Evolutionary conservation across 2,888 invertebrate species (phyloP).

Genomic region (Tachina fera): DNA sequence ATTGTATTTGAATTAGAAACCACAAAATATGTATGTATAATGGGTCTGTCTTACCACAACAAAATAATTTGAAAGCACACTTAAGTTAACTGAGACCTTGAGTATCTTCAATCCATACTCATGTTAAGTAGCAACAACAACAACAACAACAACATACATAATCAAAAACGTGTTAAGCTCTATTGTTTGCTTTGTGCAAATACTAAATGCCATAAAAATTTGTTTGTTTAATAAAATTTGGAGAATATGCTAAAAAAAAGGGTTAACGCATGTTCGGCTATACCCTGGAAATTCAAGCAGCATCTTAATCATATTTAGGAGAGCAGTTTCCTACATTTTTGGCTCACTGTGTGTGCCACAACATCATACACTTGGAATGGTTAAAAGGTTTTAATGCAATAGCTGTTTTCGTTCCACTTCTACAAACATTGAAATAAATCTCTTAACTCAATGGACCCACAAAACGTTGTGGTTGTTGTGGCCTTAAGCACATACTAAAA

Average conservation of each 20-base stretch:
- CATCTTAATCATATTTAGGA: too few species aligned
- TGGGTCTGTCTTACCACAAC: slow-evolving; percentile 16
- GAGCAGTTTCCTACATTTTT: too few species aligned
- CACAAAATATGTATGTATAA: slow-evolving; percentile 42
- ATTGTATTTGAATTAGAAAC: slow-evolving; percentile 20
- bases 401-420: background rate
- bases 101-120: slow-evolving; percentile 16
- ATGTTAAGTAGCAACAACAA: slow-evolving; percentile 7
- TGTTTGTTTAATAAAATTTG: too few species aligned
- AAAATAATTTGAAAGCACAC: slow-evolving; percentile 11
- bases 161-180: background rate
- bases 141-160: slow-evolving; percentile 3
- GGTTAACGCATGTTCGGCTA: too few species aligned
- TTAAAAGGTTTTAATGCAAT: background rate
- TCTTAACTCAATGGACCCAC: slow-evolving; percentile 1
- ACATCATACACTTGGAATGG: background rate
- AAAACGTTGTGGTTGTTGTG: slow-evolving; percentile 61
- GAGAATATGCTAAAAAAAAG: too few species aligned
- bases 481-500: slow-evolving; percentile 2
- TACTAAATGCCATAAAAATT: too few species aligned
- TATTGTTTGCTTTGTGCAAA: slow-evolving; percentile 1
- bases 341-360: too few species aligned
- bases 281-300: too few species aligned
- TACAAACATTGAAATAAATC: slow-evolving; percentile 25
- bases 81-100: slow-evolving; percentile 6